A percentile compares a stretch with the other conserved stretches of the same genome.
These are phyloP conservation scores for Drosophila longiperda DNA, from an alignment of 2,888 invertebrate species.

Conservation along the genomic window DNA sequence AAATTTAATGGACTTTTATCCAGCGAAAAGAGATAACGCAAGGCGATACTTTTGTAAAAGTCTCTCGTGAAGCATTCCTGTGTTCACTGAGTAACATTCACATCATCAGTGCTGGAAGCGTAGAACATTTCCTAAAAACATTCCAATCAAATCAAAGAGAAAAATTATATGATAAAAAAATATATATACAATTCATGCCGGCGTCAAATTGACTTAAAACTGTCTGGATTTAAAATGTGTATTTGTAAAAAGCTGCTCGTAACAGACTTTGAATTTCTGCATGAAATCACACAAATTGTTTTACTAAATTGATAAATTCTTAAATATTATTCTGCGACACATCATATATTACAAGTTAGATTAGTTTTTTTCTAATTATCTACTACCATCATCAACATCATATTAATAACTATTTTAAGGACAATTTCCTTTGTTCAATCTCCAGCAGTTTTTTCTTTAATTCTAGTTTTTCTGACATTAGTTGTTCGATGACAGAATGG, in stretches of 20 bases:
- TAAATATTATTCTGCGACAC: constrained; percentile 10
- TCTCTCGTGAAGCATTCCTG: not conserved
- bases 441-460: constrained; percentile 61
- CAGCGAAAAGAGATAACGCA: not conserved
- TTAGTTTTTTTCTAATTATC: constrained; percentile 28
- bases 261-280: not conserved
- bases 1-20: not conserved
- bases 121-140: not conserved
- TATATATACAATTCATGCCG: not conserved
- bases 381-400: constrained; percentile 10
- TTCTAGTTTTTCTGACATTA: constrained; percentile 65
- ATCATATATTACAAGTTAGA: constrained; percentile 10
- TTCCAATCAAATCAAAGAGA: not conserved
- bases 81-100: too few relatives aligned
- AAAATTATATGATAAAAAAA: too few relatives aligned
- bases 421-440: constrained; percentile 66
- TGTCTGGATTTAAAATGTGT: not conserved
- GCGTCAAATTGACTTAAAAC: not conserved
- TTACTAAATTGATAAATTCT: constrained; percentile 12
- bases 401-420: constrained; percentile 42
- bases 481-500: constrained; percentile 59
- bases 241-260: not conserved
- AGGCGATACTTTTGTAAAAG: not conserved
- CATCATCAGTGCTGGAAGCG: not conserved
- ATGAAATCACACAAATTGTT: not conserved